These are phyloP conservation scores for Zapornia atra DNA, from an alignment of 2,113 vertebrate genomes.

Conservation along the genomic window DNA sequence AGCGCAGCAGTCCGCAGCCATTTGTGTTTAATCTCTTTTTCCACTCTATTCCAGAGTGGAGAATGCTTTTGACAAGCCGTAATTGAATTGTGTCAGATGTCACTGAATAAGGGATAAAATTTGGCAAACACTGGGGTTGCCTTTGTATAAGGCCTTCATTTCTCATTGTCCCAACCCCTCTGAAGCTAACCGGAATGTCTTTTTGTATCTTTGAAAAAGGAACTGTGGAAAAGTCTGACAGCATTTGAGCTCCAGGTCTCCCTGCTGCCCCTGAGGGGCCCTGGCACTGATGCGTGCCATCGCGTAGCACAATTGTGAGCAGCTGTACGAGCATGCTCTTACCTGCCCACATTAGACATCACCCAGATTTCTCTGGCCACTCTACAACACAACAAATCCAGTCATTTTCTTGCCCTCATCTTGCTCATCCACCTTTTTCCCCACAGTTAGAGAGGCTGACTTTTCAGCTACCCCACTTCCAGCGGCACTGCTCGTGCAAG, in stretches of 20 bases:
- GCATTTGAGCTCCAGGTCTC: neutral
- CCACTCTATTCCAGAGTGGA: conserved; percentile 30
- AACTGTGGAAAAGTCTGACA: neutral
- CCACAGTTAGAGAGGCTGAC: neutral
- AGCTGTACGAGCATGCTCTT: neutral
- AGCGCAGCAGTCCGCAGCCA: neutral
- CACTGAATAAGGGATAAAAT: conserved; percentile 21
- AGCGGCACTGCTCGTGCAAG: neutral
- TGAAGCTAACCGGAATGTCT: neutral
- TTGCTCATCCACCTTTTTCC: neutral
- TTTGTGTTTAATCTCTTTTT: conserved; percentile 43
- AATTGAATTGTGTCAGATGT: conserved; percentile 47
- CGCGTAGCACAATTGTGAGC: accelerated
- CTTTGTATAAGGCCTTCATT: conserved; percentile 9
- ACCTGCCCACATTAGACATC: neutral
- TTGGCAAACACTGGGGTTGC: neutral
- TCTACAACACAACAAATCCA: neutral
- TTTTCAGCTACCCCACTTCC: neutral
- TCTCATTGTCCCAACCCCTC: neutral
- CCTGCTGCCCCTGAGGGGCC: neutral
- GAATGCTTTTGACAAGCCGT: conserved; percentile 68
- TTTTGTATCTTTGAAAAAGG: neutral
- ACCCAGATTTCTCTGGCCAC: neutral
- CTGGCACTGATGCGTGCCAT: neutral
- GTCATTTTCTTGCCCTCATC: neutral